These are phyloP conservation scores for Trissolcus basalis DNA, from an alignment of 1,140 invertebrate genomes.

Conservation along the genomic window DNA sequence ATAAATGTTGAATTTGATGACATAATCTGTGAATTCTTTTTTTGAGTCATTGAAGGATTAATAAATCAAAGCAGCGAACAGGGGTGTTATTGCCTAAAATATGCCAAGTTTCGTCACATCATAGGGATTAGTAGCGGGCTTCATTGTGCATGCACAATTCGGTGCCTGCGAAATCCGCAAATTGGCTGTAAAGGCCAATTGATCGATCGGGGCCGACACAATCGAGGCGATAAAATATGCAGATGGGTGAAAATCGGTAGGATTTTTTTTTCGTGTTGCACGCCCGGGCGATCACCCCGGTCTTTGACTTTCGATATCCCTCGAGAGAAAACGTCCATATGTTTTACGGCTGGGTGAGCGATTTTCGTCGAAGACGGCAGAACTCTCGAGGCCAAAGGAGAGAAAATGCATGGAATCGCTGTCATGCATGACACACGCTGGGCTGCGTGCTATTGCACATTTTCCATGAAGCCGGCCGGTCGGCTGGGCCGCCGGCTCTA, in stretches of 20 bases:
- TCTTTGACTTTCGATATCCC: conserved; percentile 1
- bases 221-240: conserved; percentile 26
- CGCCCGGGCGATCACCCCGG: conserved; percentile 5
- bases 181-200: conserved; percentile 37
- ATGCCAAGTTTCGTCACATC: conserved; percentile 15
- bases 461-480: conserved; percentile 59
- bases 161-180: conserved; percentile 17
- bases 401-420: conserved; percentile 15
- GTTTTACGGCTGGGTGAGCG: background rate
- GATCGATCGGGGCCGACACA: conserved; percentile 21
- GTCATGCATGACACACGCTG: conserved; percentile 1
- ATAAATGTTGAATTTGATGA: no score
- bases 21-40: no score
- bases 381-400: background rate
- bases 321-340: conserved; percentile 4
- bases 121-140: background rate
- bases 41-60: background rate
- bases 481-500: conserved; percentile 32
- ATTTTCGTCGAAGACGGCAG: background rate
- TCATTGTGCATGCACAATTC: background rate
- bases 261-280: background rate
- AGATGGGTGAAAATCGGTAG: conserved; percentile 10
- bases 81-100: conserved; percentile 3
- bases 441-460: conserved; percentile 39
- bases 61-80: background rate